Evolutionary conservation across 2,113 vertebrate genomes (phyloP).

Genomic region (Ellobius talpinus): DNA sequence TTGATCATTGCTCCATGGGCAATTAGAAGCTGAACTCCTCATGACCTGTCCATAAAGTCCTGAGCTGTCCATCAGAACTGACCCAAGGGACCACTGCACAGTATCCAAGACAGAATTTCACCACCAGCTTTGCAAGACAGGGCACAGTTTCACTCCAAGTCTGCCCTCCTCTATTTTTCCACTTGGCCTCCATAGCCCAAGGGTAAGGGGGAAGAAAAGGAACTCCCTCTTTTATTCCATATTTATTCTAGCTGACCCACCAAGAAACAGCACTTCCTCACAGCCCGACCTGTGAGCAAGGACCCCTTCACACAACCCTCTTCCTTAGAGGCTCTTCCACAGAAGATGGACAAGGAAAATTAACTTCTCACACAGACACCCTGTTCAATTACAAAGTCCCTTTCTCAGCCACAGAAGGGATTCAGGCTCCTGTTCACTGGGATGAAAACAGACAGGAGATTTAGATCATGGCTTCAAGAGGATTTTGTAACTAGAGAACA

Average conservation of each 20-base stretch:
- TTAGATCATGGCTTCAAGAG: neutral
- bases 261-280: neutral
- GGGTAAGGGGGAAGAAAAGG: neutral
- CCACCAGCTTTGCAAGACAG: neutral
- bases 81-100: neutral
- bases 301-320: neutral
- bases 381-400: neutral
- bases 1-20: constrained; percentile 10
- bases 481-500: neutral
- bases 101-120: constrained; percentile 52
- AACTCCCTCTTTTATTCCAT: neutral
- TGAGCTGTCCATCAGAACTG: neutral
- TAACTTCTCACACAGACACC: neutral
- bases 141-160: neutral
- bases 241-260: neutral
- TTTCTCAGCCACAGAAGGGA: neutral
- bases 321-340: neutral
- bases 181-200: neutral
- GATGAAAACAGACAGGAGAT: neutral
- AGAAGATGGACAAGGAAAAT: neutral
- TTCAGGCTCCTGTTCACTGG: neutral
- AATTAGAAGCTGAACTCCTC: constrained; percentile 63
- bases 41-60: constrained; percentile 31
- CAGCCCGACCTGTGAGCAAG: neutral
- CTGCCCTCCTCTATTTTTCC: neutral